These are phyloP conservation scores for Oxycera nigricornis DNA, from an alignment of 2,888 invertebrate species.

Conservation along the genomic window DNA sequence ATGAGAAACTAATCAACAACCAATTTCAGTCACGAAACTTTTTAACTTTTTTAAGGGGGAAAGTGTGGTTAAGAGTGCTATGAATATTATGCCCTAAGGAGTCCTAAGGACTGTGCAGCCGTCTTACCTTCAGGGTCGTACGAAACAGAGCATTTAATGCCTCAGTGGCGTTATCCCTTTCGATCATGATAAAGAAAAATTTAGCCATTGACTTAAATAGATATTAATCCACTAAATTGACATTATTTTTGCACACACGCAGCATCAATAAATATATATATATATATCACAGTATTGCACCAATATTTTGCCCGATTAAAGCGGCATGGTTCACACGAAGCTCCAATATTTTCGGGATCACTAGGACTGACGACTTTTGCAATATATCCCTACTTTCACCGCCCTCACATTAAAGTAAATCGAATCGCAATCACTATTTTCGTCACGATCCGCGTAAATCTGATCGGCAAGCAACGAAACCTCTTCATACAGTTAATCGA, in stretches of 20 bases:
- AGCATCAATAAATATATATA: too few relatives aligned
- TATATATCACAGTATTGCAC: too few relatives aligned
- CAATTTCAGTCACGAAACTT: too few relatives aligned
- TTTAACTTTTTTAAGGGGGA: too few relatives aligned
- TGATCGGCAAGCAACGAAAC: neutral
- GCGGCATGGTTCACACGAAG: too few relatives aligned
- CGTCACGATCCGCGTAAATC: neutral
- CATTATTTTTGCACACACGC: neutral
- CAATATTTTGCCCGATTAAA: too few relatives aligned
- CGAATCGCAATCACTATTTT: neutral
- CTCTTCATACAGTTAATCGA: conserved; percentile 1
- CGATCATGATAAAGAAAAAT: conserved; percentile 14
- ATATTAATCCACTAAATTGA: neutral
- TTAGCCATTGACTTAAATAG: neutral
- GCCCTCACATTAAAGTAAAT: neutral
- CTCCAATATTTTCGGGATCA: too few relatives aligned
- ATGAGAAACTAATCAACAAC: too few relatives aligned
- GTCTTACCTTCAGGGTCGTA: conserved; percentile 24
- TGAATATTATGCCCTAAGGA: too few relatives aligned
- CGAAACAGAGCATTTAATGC: conserved; percentile 23
- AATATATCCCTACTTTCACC: neutral
- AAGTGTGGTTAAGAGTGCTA: too few relatives aligned
- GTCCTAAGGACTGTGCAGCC: too few relatives aligned
- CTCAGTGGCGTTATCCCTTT: conserved; percentile 21
- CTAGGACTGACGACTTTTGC: too few relatives aligned